phyloP scores from a whole-genome alignment of 2,888 invertebrate genomes.

The Icerya purchasi region DNA sequence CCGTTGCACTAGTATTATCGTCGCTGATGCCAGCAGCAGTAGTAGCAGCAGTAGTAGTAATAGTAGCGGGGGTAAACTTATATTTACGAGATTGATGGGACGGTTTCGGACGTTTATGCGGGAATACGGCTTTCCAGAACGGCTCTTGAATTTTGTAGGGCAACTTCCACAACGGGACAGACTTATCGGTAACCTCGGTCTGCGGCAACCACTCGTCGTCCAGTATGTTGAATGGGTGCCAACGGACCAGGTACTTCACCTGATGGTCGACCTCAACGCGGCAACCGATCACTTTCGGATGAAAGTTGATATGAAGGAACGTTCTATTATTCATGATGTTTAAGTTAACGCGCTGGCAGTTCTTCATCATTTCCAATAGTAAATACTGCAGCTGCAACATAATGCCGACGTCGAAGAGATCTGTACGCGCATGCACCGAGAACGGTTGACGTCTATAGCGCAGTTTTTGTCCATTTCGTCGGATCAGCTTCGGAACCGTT shows the following conservation, averaged over 20 bases:
- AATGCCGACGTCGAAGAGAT: conserved; percentile 7
- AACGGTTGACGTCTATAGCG: conserved; percentile 70
- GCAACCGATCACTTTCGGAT: conserved; percentile 10
- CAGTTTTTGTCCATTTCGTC: conserved; percentile 70
- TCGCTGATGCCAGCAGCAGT: no score
- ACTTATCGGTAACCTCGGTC: conserved; percentile 2
- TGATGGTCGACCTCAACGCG: conserved; percentile 5
- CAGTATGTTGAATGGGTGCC: conserved; percentile 11
- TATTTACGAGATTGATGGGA: conserved; percentile 11
- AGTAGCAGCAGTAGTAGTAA: no score
- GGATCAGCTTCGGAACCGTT: conserved; percentile 38
- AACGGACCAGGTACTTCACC: conserved; percentile 7
- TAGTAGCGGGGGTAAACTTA: no score
- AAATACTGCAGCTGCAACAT: conserved; percentile 11
- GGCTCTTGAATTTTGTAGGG: conserved; percentile 9
- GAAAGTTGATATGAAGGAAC: conserved; percentile 9
- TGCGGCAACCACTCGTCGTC: conserved; percentile 12
- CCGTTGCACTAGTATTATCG: no score
- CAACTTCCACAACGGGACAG: conserved; percentile 11
- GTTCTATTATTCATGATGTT: conserved; percentile 5
- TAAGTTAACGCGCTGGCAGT: conserved; percentile 5
- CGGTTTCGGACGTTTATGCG: conserved; percentile 7
- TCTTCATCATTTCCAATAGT: conserved; percentile 7
- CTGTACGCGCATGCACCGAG: conserved; percentile 31
- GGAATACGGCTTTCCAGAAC: conserved; percentile 12